These are phyloP conservation scores for Amphimallon solstitiale DNA, from an alignment of 2,888 invertebrate genomes.

Conservation along the genomic window DNA sequence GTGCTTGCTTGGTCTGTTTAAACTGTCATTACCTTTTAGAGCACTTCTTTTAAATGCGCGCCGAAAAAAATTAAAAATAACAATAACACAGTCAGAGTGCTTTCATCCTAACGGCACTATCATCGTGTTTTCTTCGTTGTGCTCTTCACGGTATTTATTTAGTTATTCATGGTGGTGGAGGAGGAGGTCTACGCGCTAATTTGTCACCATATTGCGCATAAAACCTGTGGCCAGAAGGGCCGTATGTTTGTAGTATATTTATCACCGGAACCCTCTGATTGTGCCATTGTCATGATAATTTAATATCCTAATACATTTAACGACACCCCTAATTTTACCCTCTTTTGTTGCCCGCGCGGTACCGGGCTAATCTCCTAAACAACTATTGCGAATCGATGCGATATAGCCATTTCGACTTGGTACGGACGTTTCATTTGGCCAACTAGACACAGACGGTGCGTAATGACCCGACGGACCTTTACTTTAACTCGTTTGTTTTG, in stretches of 20 bases:
- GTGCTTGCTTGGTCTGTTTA: no score
- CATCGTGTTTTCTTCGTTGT: no score
- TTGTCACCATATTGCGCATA: constrained; percentile 64
- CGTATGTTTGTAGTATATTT: constrained; percentile 65
- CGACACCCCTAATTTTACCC: constrained; percentile 62
- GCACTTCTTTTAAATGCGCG: no score
- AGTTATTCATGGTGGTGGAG: constrained; percentile 58
- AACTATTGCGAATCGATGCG: constrained; percentile 38
- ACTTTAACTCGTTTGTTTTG: constrained; percentile 14
- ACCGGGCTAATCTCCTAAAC: constrained; percentile 43
- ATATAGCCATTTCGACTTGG: not conserved
- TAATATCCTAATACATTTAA: constrained; percentile 66
- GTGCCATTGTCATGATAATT: constrained; percentile 65
- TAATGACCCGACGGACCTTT: not conserved
- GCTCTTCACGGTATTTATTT: constrained; percentile 52
- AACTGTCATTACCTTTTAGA: no score
- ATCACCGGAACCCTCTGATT: constrained; percentile 63
- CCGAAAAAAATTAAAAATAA: no score
- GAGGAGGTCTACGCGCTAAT: constrained; percentile 49
- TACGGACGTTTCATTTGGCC: constrained; percentile 7
- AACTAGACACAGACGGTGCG: not conserved
- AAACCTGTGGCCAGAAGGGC: constrained; percentile 64
- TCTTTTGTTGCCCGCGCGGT: constrained; percentile 41
- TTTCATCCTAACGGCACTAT: no score
- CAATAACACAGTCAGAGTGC: no score